Evolutionary conservation across 2,113 vertebrate species (phyloP).

Genomic region (Psilopsiagon aymara): DNA sequence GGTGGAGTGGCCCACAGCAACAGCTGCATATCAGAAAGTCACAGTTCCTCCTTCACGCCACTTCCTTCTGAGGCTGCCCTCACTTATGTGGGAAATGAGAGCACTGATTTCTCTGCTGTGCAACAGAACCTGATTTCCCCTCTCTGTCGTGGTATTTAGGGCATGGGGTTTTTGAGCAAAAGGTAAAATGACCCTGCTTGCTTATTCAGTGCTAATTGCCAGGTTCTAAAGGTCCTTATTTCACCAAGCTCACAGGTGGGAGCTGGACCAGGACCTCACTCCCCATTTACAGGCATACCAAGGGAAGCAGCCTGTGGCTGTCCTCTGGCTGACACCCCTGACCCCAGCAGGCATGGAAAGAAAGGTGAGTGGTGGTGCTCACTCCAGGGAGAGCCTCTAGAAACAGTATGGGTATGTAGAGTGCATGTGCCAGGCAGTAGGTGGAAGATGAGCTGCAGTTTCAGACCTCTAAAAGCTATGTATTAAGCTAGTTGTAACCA

Average conservation of each 20-base stretch:
- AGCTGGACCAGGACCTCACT: background rate
- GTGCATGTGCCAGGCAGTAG: background rate
- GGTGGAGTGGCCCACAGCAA: background rate
- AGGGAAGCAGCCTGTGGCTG: background rate
- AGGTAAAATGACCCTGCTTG: background rate
- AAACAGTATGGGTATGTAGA: background rate
- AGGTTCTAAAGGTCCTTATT: background rate
- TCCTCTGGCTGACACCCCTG: background rate
- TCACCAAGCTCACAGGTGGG: background rate
- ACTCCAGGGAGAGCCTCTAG: background rate
- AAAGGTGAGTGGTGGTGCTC: background rate
- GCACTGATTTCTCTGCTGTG: background rate
- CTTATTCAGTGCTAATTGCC: background rate
- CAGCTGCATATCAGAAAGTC: background rate
- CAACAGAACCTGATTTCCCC: background rate
- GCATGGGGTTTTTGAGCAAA: background rate
- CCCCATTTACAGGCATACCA: rapidly evolving
- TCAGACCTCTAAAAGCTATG: background rate
- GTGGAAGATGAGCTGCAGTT: background rate
- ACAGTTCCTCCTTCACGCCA: background rate
- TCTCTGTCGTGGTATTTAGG: background rate
- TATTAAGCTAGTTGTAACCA: background rate
- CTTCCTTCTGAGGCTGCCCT: background rate
- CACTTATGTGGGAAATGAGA: rapidly evolving
- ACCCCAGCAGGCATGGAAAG: background rate